A percentile compares a stretch with the other conserved stretches of the same genome.
Evolutionary conservation across 2,888 invertebrate genomes (phyloP).

Genomic region (Xanthorhoe spadicearia): DNA sequence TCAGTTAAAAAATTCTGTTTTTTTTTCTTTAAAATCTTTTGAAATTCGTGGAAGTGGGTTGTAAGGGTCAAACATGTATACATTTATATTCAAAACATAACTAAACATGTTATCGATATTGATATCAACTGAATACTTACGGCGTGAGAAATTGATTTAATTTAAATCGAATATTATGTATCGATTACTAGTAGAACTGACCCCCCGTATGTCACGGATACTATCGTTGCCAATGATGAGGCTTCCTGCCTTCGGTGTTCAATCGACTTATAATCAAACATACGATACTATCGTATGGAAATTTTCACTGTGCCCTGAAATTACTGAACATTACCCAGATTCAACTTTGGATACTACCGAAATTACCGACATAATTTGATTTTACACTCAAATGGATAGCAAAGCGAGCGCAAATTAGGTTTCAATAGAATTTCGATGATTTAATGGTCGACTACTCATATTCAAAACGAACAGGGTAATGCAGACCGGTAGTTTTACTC

Average conservation of each 20-base stretch:
- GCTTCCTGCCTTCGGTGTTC: conserved; percentile 61
- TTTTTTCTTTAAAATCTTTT: too few relatives aligned
- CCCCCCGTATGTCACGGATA: conserved; percentile 47
- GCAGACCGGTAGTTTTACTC: conserved; percentile 11
- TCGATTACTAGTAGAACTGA: not conserved
- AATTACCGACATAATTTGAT: conserved; percentile 35
- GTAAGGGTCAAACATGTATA: too few relatives aligned
- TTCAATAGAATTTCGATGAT: conserved; percentile 35
- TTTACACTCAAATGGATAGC: conserved; percentile 33
- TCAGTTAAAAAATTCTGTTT: too few relatives aligned
- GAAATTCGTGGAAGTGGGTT: too few relatives aligned
- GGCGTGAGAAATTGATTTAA: too few relatives aligned
- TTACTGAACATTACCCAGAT: conserved; percentile 37
- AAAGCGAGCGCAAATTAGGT: conserved; percentile 36
- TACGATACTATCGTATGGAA: conserved; percentile 62
- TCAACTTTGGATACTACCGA: conserved; percentile 27
- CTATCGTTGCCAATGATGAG: conserved; percentile 65
- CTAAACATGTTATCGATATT: too few relatives aligned
- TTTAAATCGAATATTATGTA: not conserved
- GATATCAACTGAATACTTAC: too few relatives aligned
- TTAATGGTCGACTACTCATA: conserved; percentile 27
- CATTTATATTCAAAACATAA: too few relatives aligned
- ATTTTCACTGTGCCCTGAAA: conserved; percentile 37
- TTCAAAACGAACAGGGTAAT: conserved; percentile 15
- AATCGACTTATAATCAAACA: conserved; percentile 75